These are phyloP conservation scores for Prionace glauca DNA, from an alignment of 2,797 vertebrate species.

Conservation along the genomic window DNA sequence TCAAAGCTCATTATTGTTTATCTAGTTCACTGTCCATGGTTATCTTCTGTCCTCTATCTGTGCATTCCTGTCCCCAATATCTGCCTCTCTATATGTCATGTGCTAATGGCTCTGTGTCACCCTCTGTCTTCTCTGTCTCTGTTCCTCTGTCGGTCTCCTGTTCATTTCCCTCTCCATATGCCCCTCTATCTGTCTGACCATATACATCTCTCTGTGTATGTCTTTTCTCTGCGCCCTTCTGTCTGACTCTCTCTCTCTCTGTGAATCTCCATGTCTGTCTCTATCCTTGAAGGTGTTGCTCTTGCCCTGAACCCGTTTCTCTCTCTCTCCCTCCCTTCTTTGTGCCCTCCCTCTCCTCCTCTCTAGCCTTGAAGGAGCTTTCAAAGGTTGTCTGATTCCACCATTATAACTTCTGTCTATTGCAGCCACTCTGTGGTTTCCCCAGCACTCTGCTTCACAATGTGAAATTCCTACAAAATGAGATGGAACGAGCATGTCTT, in stretches of 20 bases:
- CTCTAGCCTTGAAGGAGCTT: not conserved
- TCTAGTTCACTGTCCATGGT: not conserved
- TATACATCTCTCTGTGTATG: not conserved
- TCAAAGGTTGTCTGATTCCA: not conserved
- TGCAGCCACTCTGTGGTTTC: not conserved
- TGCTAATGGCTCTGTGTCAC: not conserved
- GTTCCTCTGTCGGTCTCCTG: not conserved
- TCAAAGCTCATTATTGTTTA: not conserved
- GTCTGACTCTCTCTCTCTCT: not conserved
- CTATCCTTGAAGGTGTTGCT: too few relatives aligned
- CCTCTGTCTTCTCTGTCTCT: not conserved
- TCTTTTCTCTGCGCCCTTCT: not conserved
- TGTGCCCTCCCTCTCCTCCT: too few relatives aligned
- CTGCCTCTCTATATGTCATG: not conserved
- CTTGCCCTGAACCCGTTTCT: not conserved
- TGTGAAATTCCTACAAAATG: not conserved
- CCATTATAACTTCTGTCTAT: not conserved
- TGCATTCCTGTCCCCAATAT: not conserved
- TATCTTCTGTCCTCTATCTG: not conserved
- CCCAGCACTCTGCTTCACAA: not conserved
- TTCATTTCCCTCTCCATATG: not conserved
- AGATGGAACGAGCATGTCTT: not conserved
- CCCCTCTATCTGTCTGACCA: too few relatives aligned
- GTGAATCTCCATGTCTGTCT: too few relatives aligned
- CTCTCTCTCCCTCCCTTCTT: too few relatives aligned